A percentile compares a stretch with the other conserved stretches of the same genome.
These are phyloP conservation scores for Canis aureus DNA, from an alignment of 2,113 vertebrate genomes.

Conservation along the genomic window DNA sequence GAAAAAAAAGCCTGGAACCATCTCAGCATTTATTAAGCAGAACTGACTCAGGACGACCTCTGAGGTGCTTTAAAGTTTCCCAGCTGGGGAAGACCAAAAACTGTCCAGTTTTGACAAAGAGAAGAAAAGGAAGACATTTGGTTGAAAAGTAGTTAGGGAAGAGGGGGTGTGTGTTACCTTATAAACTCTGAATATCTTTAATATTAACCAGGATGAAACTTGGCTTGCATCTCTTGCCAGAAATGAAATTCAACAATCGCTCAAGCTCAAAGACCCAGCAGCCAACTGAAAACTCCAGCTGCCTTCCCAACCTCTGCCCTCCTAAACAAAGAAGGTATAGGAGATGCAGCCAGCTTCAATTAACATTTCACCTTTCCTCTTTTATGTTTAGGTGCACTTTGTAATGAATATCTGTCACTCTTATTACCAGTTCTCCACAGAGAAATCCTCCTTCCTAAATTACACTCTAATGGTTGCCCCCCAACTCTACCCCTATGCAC, in stretches of 20 bases:
- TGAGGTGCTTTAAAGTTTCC: background rate
- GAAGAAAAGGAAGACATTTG: background rate
- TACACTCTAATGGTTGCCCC: conserved; percentile 53
- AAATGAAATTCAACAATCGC: conserved; percentile 18
- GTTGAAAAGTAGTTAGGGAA: background rate
- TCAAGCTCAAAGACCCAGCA: conserved; percentile 35
- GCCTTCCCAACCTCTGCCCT: conserved; percentile 28
- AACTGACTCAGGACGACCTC: background rate
- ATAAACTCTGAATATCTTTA: background rate
- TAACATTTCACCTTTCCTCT: conserved; percentile 73
- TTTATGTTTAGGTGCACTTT: conserved; percentile 70
- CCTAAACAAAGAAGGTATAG: conserved; percentile 18
- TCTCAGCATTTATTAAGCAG: conserved; percentile 5
- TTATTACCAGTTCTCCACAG: background rate
- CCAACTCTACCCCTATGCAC: background rate
- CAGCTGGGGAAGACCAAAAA: background rate
- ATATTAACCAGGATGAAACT: background rate
- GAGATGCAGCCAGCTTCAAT: conserved; percentile 75
- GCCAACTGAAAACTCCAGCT: conserved; percentile 16
- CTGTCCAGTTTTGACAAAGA: background rate
- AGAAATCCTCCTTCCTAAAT: conserved; percentile 56
- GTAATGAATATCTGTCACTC: conserved; percentile 62
- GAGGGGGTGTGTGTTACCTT: background rate
- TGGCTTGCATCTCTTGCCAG: background rate
- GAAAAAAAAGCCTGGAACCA: conserved; percentile 3